Evolutionary conservation across 2,797 vertebrate genomes (phyloP).

Genomic region (Potorous gilbertii): DNA sequence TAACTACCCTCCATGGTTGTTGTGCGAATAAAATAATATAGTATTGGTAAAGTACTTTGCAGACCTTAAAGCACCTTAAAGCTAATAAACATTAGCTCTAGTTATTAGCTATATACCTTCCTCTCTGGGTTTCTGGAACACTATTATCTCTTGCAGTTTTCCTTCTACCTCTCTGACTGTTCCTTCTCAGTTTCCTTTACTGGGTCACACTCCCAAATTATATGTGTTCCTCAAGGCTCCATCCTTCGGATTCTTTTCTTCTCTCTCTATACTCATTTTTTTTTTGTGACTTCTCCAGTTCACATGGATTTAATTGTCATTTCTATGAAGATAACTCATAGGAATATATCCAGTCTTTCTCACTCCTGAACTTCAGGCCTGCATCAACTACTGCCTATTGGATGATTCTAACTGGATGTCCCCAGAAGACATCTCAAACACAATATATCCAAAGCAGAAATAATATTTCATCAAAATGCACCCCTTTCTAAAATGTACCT

Average conservation of each 20-base stretch:
- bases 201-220: not conserved
- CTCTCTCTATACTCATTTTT: not conserved
- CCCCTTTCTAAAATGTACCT: not conserved
- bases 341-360: not conserved
- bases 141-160: not conserved
- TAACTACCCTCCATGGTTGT: not conserved
- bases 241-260: not conserved
- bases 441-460: not conserved
- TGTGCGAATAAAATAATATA: conserved; percentile 6
- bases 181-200: not conserved
- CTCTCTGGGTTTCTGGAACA: not conserved
- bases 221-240: not conserved
- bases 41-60: not conserved
- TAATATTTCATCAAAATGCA: not conserved
- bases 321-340: not conserved
- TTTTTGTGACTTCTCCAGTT: not conserved
- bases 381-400: not conserved
- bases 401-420: not conserved
- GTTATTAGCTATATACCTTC: not conserved
- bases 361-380: not conserved
- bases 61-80: not conserved
- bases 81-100: conserved; percentile 7
- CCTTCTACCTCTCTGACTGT: not conserved
- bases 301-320: not conserved
- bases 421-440: not conserved